Evolutionary conservation across 2,888 invertebrate genomes (phyloP).

Genomic region (Protophormia terraenovae): DNA sequence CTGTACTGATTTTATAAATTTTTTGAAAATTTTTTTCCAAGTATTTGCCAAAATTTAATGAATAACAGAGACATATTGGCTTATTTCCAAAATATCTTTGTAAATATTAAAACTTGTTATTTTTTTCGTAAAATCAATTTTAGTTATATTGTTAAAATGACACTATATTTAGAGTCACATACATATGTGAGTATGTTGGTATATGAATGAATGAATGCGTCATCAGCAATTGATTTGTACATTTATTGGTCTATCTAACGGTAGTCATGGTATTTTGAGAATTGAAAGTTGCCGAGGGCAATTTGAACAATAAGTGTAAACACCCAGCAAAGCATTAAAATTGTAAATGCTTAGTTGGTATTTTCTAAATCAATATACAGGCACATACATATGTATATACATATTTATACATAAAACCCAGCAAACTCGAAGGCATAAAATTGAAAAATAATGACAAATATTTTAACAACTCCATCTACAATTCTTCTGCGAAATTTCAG

Average conservation of each 20-base stretch:
- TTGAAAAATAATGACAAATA: too few species aligned
- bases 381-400: neutral
- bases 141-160: slow-evolving; percentile 19
- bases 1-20: neutral
- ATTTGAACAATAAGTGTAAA: slow-evolving; percentile 24
- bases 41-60: slow-evolving; percentile 54
- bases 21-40: neutral
- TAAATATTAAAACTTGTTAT: slow-evolving; percentile 4
- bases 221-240: slow-evolving; percentile 58
- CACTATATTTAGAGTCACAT: neutral
- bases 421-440: too few species aligned
- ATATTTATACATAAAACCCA: neutral
- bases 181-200: neutral
- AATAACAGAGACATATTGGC: slow-evolving; percentile 50
- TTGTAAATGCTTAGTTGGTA: slow-evolving; percentile 36
- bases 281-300: slow-evolving; percentile 26
- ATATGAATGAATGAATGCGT: neutral
- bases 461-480: too few species aligned
- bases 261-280: neutral
- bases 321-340: slow-evolving; percentile 32
- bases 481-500: too few species aligned
- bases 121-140: slow-evolving; percentile 24
- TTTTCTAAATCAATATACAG: neutral
- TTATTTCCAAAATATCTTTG: slow-evolving; percentile 37
- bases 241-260: slow-evolving; percentile 11